Conservation (phyloP, 2,888 invertebrate species). For the Dolichopus griseipennis region DNA sequence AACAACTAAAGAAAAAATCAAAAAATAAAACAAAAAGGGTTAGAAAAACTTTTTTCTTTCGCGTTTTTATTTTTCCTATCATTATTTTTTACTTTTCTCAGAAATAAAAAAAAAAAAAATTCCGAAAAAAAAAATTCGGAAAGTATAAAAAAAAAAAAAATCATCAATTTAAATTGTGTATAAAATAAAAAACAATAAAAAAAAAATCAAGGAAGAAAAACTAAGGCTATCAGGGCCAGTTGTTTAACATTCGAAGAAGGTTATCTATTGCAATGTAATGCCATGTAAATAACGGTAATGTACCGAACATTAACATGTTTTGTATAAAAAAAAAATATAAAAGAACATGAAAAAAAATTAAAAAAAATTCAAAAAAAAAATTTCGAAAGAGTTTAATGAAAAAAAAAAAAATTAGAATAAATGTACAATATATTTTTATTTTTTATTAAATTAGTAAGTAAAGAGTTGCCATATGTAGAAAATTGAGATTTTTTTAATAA, state of each 20-base stretch:
- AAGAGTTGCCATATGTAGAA: too few species aligned
- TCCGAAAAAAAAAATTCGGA: too few species aligned
- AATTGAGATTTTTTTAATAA: too few species aligned
- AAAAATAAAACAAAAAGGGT: slow-evolving; percentile 22
- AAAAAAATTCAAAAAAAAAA: not conserved
- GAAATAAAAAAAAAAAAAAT: slow-evolving; percentile 17
- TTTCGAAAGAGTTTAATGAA: not conserved
- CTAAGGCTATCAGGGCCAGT: not conserved
- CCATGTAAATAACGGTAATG: slow-evolving; percentile 6
- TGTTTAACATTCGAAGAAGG: not conserved
- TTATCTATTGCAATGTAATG: slow-evolving; percentile 6
- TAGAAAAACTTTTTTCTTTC: slow-evolving; percentile 22
- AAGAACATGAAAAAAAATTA: not conserved
- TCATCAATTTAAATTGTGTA: slow-evolving; percentile 18
- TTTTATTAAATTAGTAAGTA: too few species aligned
- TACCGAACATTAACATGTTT: slow-evolving; percentile 6
- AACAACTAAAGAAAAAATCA: slow-evolving; percentile 23
- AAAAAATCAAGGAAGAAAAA: not conserved
- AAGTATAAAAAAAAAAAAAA: slow-evolving; percentile 20
- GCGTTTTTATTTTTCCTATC: slow-evolving; percentile 13
- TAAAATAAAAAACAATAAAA: not conserved
- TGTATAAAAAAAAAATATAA: not conserved
- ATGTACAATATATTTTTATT: too few species aligned
- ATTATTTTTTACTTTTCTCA: slow-evolving; percentile 17
- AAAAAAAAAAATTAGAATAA: not conserved